Base-by-base conservation (phyloP, 1,140 invertebrate species). In the Aricia agestis region DNA sequence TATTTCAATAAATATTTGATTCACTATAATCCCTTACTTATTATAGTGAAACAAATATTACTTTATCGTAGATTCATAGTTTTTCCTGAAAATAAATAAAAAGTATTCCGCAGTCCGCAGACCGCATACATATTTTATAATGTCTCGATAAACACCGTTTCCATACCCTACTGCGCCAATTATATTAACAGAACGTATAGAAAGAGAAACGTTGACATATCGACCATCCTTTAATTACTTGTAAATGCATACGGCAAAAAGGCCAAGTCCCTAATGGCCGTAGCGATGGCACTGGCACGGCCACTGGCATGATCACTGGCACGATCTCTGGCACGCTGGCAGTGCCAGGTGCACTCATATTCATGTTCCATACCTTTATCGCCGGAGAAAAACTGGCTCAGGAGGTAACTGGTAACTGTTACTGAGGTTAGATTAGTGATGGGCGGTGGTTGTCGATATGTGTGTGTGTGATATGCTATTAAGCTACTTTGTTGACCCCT, bases 371-470 rank as follows among this genome's bases (percentile, higher is more conserved):
- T 67, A 67, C 70, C 70, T 61, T 57, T 42, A 59, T 36, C 67
- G 70, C 31, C n/a, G 17, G 59, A 57, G 31, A 75, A 75, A 75
- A 77, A 75, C 71, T 77, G 69, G 76, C 71, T 66, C 73, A 74
- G 71, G 71, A 75, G 76, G 76, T 77, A 73, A 77, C 69, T 77
- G 73, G 73, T 77, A 75, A 77, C 71, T 77, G 76, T 75, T 75
- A 75, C 73, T 75, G 75, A 71, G 61, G 73, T 71, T 69, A 15
- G 17, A 2, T 32, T 66, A 15, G 3, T 41, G 58, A 59, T 15
- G 45, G 5, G 3, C 36, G 6, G 36, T 9, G 36, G 36, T 6
- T 36, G 9, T 36, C 36, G 36, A 36, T 36, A 36, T 36, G 36
- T 36, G 36, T 5, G 32, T 32, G 32, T 32, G 32, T 32, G 32